Evolutionary conservation across 1,140 invertebrate species (phyloP).

Genomic region (Bradysia coprophila): DNA sequence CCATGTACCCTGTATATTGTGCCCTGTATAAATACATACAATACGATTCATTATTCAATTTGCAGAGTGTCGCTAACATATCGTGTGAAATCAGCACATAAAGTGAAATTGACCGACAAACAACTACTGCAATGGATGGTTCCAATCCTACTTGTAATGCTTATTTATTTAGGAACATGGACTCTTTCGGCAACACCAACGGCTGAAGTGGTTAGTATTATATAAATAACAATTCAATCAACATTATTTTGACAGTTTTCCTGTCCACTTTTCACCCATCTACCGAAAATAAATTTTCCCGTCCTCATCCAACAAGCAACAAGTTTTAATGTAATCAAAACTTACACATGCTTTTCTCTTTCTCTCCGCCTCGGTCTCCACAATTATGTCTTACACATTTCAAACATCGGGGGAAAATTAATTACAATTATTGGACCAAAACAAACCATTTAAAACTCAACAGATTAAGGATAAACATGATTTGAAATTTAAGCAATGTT

Average conservation of each 20-base stretch:
- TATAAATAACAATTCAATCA: neutral
- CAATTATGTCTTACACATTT: too few species aligned
- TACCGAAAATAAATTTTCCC: neutral
- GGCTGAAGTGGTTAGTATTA: constrained; percentile 39
- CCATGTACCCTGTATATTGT: too few species aligned
- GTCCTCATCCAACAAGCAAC: too few species aligned
- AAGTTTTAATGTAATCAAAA: too few species aligned
- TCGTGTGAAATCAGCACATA: constrained; percentile 83
- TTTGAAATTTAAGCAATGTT: constrained; percentile 74
- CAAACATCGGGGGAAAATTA: too few species aligned
- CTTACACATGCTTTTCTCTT: too few species aligned
- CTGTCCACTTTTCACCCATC: too few species aligned
- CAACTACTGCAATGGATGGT: constrained; percentile 81
- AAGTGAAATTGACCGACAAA: constrained; percentile 81
- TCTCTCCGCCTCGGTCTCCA: too few species aligned
- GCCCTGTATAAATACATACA: too few species aligned
- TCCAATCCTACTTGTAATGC: constrained; percentile 69
- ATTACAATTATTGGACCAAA: too few species aligned
- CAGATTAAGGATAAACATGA: constrained; percentile 49
- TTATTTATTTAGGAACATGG: constrained; percentile 79
- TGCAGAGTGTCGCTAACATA: constrained; percentile 78
- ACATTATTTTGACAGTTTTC: neutral
- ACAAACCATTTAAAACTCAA: too few species aligned
- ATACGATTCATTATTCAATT: too few species aligned
- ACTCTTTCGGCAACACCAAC: constrained; percentile 62